Evolutionary conservation across 2,797 vertebrate species (phyloP).

Genomic region (Hydrophis major): DNA sequence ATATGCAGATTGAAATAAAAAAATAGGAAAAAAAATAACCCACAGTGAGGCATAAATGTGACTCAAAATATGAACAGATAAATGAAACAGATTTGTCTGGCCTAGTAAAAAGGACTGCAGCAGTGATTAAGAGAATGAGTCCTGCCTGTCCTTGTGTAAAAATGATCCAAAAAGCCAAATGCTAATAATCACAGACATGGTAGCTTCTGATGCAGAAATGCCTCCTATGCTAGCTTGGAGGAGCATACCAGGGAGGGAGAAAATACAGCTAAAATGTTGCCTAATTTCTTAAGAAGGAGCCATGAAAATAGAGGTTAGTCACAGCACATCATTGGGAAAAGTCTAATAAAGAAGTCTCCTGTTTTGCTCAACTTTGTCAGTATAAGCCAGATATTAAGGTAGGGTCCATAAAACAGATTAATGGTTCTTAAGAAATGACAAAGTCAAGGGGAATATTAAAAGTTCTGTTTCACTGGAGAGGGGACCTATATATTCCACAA

Average conservation of each 20-base stretch:
- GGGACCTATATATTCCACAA: constrained; percentile 55
- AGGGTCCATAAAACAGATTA: constrained; percentile 30
- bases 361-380: constrained; percentile 10
- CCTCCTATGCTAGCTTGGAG: background rate
- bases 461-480: constrained; percentile 46
- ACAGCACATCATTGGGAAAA: background rate
- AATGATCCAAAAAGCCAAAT: background rate
- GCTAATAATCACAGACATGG: background rate
- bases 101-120: background rate
- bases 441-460: constrained; percentile 35
- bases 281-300: constrained; percentile 1
- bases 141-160: background rate
- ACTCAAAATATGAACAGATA: background rate
- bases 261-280: background rate
- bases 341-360: background rate
- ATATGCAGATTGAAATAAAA: too few relatives aligned
- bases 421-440: constrained; percentile 39
- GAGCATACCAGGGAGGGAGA: background rate
- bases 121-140: background rate
- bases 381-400: background rate
- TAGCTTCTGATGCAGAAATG: background rate
- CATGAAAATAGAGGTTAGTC: constrained; percentile 34
- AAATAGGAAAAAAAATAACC: background rate
- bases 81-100: background rate
- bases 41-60: background rate